Percentiles rank a stretch among this genome's conserved stretches.
Conservation (phyloP, 2,113 vertebrate species). For the Scortum barcoo region DNA sequence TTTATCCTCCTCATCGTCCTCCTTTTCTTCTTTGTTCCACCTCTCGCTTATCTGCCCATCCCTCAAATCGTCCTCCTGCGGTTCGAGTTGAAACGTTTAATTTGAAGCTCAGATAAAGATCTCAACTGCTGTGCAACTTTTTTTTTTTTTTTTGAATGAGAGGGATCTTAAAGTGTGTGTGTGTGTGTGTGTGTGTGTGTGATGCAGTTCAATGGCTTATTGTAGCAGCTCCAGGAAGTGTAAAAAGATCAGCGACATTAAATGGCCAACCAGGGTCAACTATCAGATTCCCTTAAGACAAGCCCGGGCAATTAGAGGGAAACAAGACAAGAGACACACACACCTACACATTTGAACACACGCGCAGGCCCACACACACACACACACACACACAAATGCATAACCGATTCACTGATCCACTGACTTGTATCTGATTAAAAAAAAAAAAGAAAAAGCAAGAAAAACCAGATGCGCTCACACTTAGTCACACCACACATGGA, state of each 20-base stretch:
- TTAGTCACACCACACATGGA: slow-evolving; percentile 1
- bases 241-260: slow-evolving; percentile 71
- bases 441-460: slow-evolving; percentile 26
- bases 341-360: neutral
- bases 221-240: slow-evolving; percentile 69
- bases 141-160: slow-evolving; percentile 13
- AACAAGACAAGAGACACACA: slow-evolving; percentile 28
- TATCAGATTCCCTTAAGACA: slow-evolving; percentile 70
- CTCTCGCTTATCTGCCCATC: slow-evolving; percentile 49
- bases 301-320: slow-evolving; percentile 49
- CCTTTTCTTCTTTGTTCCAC: slow-evolving; percentile 45
- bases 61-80: slow-evolving; percentile 34
- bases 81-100: slow-evolving; percentile 26
- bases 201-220: slow-evolving; percentile 49
- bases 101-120: slow-evolving; percentile 49
- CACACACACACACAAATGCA: neutral
- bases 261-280: slow-evolving; percentile 62
- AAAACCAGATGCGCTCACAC: slow-evolving; percentile 27
- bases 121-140: slow-evolving; percentile 12
- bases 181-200: slow-evolving; percentile 7
- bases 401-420: neutral
- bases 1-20: slow-evolving; percentile 18
- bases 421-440: slow-evolving; percentile 35
- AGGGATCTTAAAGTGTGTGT: slow-evolving; percentile 2
- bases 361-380: neutral